Evolutionary conservation across 2,888 invertebrate species (phyloP), one percentile per base, ranked within the genome.

Genomic region (Eubasilissa splendida): DNA sequence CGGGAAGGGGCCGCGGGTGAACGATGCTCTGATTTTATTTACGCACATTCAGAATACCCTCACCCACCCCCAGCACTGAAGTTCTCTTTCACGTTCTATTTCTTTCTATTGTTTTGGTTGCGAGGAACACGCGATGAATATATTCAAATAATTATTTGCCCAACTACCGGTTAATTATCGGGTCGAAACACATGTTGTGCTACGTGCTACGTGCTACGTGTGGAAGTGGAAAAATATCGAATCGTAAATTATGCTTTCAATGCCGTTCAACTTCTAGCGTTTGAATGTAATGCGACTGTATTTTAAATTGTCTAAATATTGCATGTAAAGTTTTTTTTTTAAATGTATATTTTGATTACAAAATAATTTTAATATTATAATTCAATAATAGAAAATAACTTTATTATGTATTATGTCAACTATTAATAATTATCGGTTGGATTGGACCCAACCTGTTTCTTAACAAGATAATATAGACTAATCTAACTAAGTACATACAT

Each of bases 101-200:
- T 68, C 68, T 52, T n/a, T n/a, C n/a, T 50, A 50, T 50, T 42
- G 42, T 12, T 68, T n/a, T n/a, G 9, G 50, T 50, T 68, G 50
- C 33, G 50, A 50, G 14, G 33, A 12, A 68, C 12, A n/a, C 12
- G 58, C 11, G 11, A 58, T 52, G n/a, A 42, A 33, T 42, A 12
- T 66, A 12, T 33, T 42, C 50, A 50, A 33, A 68, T 68, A 68
- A 68, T 68, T 50, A 68, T 42, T 9, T 9, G 10, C 33, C 50
- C 14, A 52, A 52, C 68, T 68, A 68, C 68, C 52, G 68, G 68
- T 68, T 68, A 68, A 42, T 10, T 12, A n/a, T n/a, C 68, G 68
- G 52, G 42, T 50, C 14, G 14, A 14, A 68, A 68, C 14, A 42
- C 52, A 22, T 42, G 50, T 68, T 1, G 22, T 22, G 22, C 22